These are phyloP conservation scores for Myiotriccus ornatus DNA, from an alignment of 2,797 vertebrate genomes.

Conservation along the genomic window DNA sequence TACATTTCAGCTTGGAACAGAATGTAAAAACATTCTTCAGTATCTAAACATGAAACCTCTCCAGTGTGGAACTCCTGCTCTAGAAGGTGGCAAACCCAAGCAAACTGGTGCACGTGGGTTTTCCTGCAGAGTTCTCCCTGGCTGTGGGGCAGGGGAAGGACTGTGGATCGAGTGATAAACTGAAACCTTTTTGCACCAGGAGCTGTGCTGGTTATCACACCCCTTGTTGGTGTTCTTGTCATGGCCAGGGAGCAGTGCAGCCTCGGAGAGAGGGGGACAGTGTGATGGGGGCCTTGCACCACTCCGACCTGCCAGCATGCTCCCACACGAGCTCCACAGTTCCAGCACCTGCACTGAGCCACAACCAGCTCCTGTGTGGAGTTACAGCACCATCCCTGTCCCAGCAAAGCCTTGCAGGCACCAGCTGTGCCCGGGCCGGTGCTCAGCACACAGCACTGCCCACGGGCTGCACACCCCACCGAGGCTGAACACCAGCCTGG, in stretches of 20 bases:
- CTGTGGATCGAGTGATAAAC: rapidly evolving
- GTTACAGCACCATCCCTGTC: not conserved
- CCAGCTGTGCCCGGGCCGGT: not conserved
- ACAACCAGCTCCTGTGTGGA: rapidly evolving
- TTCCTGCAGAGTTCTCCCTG: not conserved
- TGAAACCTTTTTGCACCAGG: not conserved
- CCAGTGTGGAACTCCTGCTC: not conserved
- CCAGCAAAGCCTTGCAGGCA: not conserved
- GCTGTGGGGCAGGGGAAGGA: not conserved
- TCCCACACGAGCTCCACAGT: not conserved
- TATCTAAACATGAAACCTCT: not conserved
- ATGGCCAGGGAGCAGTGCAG: rapidly evolving
- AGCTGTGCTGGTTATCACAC: rapidly evolving
- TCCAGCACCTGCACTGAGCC: not conserved
- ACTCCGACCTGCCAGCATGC: rapidly evolving
- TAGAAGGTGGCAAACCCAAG: not conserved
- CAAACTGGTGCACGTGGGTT: rapidly evolving
- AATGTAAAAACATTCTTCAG: rapidly evolving
- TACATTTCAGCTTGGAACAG: not conserved
- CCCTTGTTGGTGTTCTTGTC: rapidly evolving
- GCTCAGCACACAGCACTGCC: not conserved
- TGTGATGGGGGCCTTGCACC: not conserved
- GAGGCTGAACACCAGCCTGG: not conserved
- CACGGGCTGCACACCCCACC: not conserved
- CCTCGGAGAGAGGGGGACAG: not conserved